These are phyloP conservation scores for Mechanitis messenoides DNA, from an alignment of 2,888 invertebrate species.

Conservation along the genomic window DNA sequence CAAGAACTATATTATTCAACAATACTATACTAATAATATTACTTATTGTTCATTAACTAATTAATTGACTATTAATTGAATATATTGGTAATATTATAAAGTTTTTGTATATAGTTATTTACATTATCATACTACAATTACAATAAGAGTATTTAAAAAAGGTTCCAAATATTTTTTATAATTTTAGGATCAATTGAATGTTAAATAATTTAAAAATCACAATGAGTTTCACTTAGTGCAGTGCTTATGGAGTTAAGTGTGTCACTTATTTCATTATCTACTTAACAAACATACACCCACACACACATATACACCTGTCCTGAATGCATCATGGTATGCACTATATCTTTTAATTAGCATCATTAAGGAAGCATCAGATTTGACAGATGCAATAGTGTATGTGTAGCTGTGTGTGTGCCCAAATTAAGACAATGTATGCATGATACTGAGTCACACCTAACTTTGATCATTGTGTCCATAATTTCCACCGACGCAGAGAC, in stretches of 20 bases:
- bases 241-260: neutral
- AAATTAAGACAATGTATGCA: conserved; percentile 1
- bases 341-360: neutral
- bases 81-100: too few relatives aligned
- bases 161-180: too few relatives aligned
- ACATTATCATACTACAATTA: too few relatives aligned
- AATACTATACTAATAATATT: too few relatives aligned
- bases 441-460: conserved; percentile 17
- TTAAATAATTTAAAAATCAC: neutral
- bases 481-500: conserved; percentile 12
- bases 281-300: neutral
- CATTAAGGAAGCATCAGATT: conserved; percentile 1
- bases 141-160: too few relatives aligned
- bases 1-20: too few relatives aligned
- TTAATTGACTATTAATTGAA: too few relatives aligned
- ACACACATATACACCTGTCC: too few relatives aligned
- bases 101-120: too few relatives aligned
- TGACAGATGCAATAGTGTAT: neutral
- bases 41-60: too few relatives aligned
- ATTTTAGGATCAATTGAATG: too few relatives aligned
- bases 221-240: neutral
- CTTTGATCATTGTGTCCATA: conserved; percentile 12
- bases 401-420: conserved; percentile 5
- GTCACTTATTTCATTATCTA: conserved; percentile 9
- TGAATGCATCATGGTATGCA: neutral